Evolutionary conservation across 1,140 invertebrate species (phyloP), one percentile per base, ranked within the genome.

Genomic region (Venustaconcha ellipsiformis): DNA sequence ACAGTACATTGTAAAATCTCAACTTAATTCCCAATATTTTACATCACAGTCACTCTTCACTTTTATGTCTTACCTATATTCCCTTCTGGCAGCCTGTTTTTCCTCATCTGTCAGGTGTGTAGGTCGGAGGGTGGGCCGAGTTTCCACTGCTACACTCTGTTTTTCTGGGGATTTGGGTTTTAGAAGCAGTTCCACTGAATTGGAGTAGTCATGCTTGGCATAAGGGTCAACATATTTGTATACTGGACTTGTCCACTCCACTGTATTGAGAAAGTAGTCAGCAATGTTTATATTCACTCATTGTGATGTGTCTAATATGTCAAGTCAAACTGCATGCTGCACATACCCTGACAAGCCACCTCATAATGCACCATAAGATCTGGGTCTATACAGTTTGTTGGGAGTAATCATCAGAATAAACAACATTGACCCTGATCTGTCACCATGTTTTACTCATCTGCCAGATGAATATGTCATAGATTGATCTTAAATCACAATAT

Each of bases 141-240:
- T 37, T 23, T 20, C 56, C 60, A 15, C 48, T 67, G 20, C 60
- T n/a, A 72, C 57, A 48, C n/a, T 62, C 20, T 59, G n/a, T 30
- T 59, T n/a, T n/a, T 18, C 3, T 17, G 86, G 85, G 11, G 83
- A 81, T 72, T 82, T 78, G 23, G 82, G 82, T 26, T 76, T 75
- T 71, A 88, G 60, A 15, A 84, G 80, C 26, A 72, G 67, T 57
- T 80, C 78, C 23, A 88, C 86, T 57, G 80, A 78, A 17, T 79
- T 79, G 6, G 83, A 76, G 64, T 86, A 79, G 65, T 83, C 76
- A 66, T 82, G 78, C 59, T 82, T 83, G 20, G 85, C 81, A 72
- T 80, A 85, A 11, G 78, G 76, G 71, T 88, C 87, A 58, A 88
- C 86, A 80, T 84, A 84, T 30, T 79, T 84, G 74, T 83, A 88